Evolutionary conservation across 2,888 invertebrate species (phyloP).

Genomic region (Fragum whitleyi): DNA sequence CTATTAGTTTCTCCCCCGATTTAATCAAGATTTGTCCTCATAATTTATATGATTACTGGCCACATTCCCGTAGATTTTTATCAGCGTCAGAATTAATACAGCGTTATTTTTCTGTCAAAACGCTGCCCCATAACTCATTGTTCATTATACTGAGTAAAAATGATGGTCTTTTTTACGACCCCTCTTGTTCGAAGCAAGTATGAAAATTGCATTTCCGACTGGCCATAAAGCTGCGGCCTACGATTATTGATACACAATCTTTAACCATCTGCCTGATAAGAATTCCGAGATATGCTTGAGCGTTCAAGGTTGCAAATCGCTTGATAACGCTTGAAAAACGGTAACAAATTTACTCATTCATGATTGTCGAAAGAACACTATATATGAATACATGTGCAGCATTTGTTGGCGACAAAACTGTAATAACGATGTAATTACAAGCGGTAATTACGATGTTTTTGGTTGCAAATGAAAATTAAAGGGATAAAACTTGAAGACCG

Average conservation of each 20-base stretch:
- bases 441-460: too few relatives aligned
- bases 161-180: conserved; percentile 5
- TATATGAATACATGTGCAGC: too few relatives aligned
- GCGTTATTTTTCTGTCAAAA: conserved; percentile 27
- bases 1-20: not conserved
- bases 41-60: conserved; percentile 7
- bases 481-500: too few relatives aligned
- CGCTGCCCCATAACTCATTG: not conserved
- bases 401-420: too few relatives aligned
- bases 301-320: too few relatives aligned
- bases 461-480: too few relatives aligned
- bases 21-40: not conserved
- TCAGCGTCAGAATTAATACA: conserved; percentile 19
- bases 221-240: not conserved
- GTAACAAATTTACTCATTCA: too few relatives aligned
- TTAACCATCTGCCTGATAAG: not conserved
- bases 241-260: not conserved
- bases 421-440: too few relatives aligned
- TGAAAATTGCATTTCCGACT: not conserved
- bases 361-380: too few relatives aligned
- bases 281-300: too few relatives aligned
- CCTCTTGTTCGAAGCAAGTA: not conserved
- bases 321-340: too few relatives aligned
- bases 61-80: conserved; percentile 13
- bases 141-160: conserved; percentile 8